These are phyloP conservation scores for Leptopilina drosophilae DNA, from an alignment of 2,888 invertebrate species.

Conservation along the genomic window DNA sequence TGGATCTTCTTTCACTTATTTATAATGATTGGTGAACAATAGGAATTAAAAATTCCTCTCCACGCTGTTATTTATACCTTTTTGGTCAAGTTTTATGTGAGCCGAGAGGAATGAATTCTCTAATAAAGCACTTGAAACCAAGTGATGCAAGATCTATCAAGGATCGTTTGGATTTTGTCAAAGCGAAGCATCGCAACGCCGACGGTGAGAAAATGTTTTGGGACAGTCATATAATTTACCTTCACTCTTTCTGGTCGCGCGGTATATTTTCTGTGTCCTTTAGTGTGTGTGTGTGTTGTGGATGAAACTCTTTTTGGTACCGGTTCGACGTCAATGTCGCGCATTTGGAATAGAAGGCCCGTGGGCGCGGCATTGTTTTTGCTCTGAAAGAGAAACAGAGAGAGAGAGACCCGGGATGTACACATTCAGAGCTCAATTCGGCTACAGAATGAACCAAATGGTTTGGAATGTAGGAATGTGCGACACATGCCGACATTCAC, in stretches of 20 bases:
- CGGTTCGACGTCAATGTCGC: slow-evolving; percentile 45
- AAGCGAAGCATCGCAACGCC: too few species aligned
- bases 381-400: background rate
- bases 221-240: slow-evolving; percentile 50
- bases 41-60: slow-evolving; percentile 11
- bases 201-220: slow-evolving; percentile 39
- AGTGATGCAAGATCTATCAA: slow-evolving; percentile 44
- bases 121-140: slow-evolving; percentile 52
- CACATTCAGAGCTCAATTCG: slow-evolving; percentile 31
- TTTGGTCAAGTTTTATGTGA: background rate
- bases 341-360: slow-evolving; percentile 36
- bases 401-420: slow-evolving; percentile 43
- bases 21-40: background rate
- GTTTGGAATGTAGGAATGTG: slow-evolving; percentile 60
- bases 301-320: slow-evolving; percentile 25
- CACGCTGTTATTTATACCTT: background rate
- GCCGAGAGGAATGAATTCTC: slow-evolving; percentile 36
- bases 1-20: background rate
- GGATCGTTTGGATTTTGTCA: slow-evolving; percentile 24
- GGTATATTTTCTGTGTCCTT: slow-evolving; percentile 25
- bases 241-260: background rate
- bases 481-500: slow-evolving; percentile 50
- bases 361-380: slow-evolving; percentile 54
- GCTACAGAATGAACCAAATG: slow-evolving; percentile 51
- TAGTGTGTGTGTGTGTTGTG: background rate